Percentiles rank a stretch among this genome's conserved stretches.
Evolutionary conservation across 2,888 invertebrate genomes (phyloP).

Genomic region (Drosophila engyochracea): DNA sequence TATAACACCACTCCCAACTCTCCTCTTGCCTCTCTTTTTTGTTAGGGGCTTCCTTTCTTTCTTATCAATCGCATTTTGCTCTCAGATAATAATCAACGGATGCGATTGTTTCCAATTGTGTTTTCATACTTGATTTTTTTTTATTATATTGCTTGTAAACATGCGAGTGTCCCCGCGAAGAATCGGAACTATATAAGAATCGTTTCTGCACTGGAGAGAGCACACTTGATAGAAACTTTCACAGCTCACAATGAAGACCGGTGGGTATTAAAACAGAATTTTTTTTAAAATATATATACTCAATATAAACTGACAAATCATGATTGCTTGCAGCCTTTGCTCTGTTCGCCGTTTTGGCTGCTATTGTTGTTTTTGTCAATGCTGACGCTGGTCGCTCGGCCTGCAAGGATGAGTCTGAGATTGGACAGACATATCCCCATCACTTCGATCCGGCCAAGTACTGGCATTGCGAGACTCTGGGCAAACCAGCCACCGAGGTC

Average conservation of each 20-base stretch:
- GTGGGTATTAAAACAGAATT: conserved; percentile 44
- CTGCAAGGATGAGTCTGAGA: conserved; percentile 75
- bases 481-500: conserved; percentile 65
- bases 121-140: conserved; percentile 29
- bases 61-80: conserved; percentile 26
- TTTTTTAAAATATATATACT: neutral
- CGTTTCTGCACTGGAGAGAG: neutral
- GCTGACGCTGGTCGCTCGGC: conserved; percentile 81
- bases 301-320: neutral
- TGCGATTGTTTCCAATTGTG: conserved; percentile 45
- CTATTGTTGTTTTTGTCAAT: conserved; percentile 49
- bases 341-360: conserved; percentile 57
- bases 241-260: conserved; percentile 61
- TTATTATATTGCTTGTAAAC: conserved; percentile 22
- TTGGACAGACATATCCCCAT: conserved; percentile 77
- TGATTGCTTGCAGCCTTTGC: conserved; percentile 48
- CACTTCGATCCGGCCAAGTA: conserved; percentile 83
- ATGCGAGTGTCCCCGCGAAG: neutral
- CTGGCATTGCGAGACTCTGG: conserved; percentile 79
- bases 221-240: conserved; percentile 51
- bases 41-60: conserved; percentile 3
- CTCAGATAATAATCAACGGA: conserved; percentile 60
- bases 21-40: neutral
- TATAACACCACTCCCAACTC: conserved; percentile 4
- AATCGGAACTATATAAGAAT: conserved; percentile 44